Conservation (phyloP, 2,113 vertebrate species). For the Malurus melanocephalus region DNA sequence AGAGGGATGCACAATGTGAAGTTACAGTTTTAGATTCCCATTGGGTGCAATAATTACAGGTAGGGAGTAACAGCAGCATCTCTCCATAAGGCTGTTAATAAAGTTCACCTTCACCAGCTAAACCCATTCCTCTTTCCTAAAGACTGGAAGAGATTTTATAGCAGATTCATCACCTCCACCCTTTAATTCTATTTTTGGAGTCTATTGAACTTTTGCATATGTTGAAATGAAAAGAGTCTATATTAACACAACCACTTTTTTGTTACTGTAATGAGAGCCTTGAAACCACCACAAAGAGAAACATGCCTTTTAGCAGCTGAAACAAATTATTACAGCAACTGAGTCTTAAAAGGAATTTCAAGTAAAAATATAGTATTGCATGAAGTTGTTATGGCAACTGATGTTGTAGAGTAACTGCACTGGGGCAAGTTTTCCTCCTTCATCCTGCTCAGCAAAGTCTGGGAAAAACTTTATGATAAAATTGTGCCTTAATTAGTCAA, state of each 20-base stretch:
- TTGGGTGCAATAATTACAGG: conserved; percentile 1
- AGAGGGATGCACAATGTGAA: not conserved
- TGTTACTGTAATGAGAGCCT: conserved; percentile 70
- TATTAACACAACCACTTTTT: conserved; percentile 68
- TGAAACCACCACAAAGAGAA: conserved; percentile 77
- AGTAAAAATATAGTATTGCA: conserved; percentile 77
- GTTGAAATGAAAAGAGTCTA: conserved; percentile 64
- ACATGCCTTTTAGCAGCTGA: conserved; percentile 76
- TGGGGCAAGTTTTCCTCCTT: conserved; percentile 75
- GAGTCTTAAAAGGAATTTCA: conserved; percentile 79
- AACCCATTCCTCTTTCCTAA: conserved; percentile 19
- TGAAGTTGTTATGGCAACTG: conserved; percentile 82
- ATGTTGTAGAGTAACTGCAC: conserved; percentile 77
- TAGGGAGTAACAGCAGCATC: not conserved
- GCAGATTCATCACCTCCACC: conserved; percentile 41
- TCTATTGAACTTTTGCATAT: conserved; percentile 53
- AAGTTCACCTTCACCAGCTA: conserved; percentile 41
- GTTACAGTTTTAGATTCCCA: not conserved
- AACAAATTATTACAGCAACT: conserved; percentile 79
- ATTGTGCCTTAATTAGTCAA: conserved; percentile 77
- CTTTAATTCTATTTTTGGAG: conserved; percentile 58
- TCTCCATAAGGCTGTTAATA: conserved; percentile 20
- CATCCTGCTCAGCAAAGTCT: conserved; percentile 73
- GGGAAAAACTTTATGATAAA: conserved; percentile 74
- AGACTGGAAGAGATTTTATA: conserved; percentile 31